phyloP scores from a whole-genome alignment of 2,888 invertebrate genomes.

The Drosophila parthenogenetica region DNA sequence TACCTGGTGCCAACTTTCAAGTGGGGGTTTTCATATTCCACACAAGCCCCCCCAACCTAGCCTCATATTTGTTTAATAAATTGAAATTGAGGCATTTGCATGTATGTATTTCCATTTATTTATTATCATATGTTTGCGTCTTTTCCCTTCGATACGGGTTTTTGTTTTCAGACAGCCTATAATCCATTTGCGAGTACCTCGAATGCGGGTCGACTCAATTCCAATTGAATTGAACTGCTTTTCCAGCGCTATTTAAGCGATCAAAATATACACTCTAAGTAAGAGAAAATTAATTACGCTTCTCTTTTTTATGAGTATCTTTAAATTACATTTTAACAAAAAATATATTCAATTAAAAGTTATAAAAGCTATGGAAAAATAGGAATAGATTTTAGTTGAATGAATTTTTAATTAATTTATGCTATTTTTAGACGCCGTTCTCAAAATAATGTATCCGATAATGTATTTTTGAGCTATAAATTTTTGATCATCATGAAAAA shows the following conservation, averaged over 20 bases:
- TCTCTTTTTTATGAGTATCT: too few relatives aligned
- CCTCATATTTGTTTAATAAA: slow-evolving; percentile 28
- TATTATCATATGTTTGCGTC: slow-evolving; percentile 17
- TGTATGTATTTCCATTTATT: slow-evolving; percentile 19
- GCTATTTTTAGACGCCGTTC: too few relatives aligned
- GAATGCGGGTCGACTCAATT: slow-evolving; percentile 23
- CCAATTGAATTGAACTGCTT: slow-evolving; percentile 12
- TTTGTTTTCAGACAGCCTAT: slow-evolving; percentile 13
- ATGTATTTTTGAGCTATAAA: too few relatives aligned
- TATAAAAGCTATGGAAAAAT: too few relatives aligned
- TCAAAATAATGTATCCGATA: too few relatives aligned
- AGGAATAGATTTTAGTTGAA: too few relatives aligned
- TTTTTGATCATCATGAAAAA: too few relatives aligned
- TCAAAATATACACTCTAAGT: background rate
- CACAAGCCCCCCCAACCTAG: background rate
- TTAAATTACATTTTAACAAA: too few relatives aligned
- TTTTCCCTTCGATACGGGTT: slow-evolving; percentile 4
- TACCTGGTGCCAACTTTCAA: slow-evolving; percentile 4
- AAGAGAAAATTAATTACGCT: background rate
- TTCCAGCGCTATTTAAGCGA: slow-evolving; percentile 1
- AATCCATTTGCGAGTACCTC: slow-evolving; percentile 1
- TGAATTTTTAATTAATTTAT: too few relatives aligned
- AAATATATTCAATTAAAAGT: too few relatives aligned
- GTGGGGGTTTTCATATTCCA: slow-evolving; percentile 17
- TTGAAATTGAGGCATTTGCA: slow-evolving; percentile 33